These are phyloP conservation scores for Gymnobelideus leadbeateri DNA, from an alignment of 2,113 vertebrate species.

Conservation along the genomic window DNA sequence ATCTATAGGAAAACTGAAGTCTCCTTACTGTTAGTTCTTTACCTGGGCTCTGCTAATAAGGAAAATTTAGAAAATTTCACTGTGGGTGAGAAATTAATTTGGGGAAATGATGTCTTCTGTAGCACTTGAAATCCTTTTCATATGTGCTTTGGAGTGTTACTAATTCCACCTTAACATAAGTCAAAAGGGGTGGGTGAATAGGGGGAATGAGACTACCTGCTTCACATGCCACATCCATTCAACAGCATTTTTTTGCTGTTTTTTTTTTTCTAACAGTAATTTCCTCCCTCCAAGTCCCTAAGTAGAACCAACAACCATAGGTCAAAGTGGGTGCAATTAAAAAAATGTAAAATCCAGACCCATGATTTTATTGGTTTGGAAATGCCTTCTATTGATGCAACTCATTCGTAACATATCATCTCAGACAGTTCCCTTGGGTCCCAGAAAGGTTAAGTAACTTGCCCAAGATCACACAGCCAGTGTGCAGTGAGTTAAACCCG, in stretches of 20 bases:
- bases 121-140: slow-evolving; percentile 69
- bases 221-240: slow-evolving; percentile 66
- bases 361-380: not conserved
- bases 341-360: not conserved
- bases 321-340: slow-evolving; percentile 33
- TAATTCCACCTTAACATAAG: slow-evolving; percentile 57
- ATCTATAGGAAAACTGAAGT: slow-evolving; percentile 70
- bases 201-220: slow-evolving; percentile 15
- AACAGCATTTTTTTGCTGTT: slow-evolving; percentile 42
- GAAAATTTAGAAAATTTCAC: slow-evolving; percentile 74
- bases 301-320: slow-evolving; percentile 40
- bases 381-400: not conserved
- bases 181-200: slow-evolving; percentile 3
- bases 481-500: not conserved
- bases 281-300: not conserved
- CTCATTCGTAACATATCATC: not conserved
- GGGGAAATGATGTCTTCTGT: slow-evolving; percentile 76
- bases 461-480: not conserved
- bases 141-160: slow-evolving; percentile 59
- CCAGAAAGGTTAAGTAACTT: not conserved
- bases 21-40: slow-evolving; percentile 72
- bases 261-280: slow-evolving; percentile 63
- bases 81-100: slow-evolving; percentile 80
- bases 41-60: slow-evolving; percentile 75
- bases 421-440: not conserved